phyloP scores from a whole-genome alignment of 2,113 vertebrate species.

The Megaptera novaeangliae region DNA sequence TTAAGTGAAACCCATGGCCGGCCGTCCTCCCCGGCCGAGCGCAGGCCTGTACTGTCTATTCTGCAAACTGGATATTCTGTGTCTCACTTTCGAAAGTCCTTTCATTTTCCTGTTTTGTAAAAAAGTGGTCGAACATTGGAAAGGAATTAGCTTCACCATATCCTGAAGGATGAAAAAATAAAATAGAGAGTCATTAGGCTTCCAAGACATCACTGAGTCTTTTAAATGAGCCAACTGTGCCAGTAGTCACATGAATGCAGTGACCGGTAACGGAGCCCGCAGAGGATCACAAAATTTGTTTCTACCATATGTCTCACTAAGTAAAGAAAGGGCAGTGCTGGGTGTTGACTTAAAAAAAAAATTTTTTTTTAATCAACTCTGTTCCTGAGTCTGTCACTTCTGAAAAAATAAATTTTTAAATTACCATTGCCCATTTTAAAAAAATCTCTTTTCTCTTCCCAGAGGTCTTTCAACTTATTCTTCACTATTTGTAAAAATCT shows the following conservation, averaged over 20 bases:
- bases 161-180: conserved; percentile 23
- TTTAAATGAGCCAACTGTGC: background rate
- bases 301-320: background rate
- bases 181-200: background rate
- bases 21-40: fast-evolving
- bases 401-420: background rate
- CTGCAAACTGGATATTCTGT: background rate
- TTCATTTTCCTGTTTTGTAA: background rate
- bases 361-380: conserved; percentile 6
- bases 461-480: background rate
- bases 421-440: background rate
- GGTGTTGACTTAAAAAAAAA: background rate
- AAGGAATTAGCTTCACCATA: background rate
- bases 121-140: conserved; percentile 12
- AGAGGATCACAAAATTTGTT: background rate
- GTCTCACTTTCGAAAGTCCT: background rate
- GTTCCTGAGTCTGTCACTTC: background rate
- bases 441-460: conserved; percentile 13
- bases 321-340: conserved; percentile 11
- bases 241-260: background rate
- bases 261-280: background rate
- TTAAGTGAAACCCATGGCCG: background rate
- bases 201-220: background rate
- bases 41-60: background rate
- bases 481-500: background rate